Evolutionary conservation across 37 sponge, comb jelly and placozoan genomes (phyloP).

Genomic region (Chondrosia reniformis): DNA sequence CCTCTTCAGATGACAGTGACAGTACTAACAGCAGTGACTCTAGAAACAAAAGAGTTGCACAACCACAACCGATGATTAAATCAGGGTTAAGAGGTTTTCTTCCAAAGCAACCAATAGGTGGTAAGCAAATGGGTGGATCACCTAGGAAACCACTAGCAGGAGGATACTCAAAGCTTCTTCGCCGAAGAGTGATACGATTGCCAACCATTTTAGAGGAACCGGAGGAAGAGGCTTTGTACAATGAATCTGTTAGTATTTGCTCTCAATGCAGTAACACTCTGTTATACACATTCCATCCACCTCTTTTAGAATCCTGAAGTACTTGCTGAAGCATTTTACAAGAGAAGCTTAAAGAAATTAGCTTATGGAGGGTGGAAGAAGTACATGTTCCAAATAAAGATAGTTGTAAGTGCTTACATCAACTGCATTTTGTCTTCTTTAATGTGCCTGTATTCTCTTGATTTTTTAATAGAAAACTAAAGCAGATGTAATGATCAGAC

Average conservation of each 20-base stretch:
- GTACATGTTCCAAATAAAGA: constrained; percentile 46
- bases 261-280: no score
- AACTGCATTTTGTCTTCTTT: not conserved
- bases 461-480: not conserved
- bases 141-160: constrained; percentile 6
- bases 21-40: constrained; percentile 18
- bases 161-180: not conserved
- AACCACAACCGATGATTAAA: not conserved
- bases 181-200: constrained; percentile 5
- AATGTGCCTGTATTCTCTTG: not conserved
- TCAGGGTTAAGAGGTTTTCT: constrained; percentile 6
- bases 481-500: not conserved
- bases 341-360: not conserved
- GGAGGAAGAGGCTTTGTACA: not conserved
- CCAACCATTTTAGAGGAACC: constrained; percentile 13
- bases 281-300: no score
- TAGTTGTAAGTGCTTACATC: constrained; percentile 35
- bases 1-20: constrained; percentile 1
- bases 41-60: not conserved
- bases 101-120: not conserved
- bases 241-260: no score
- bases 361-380: constrained; percentile 43
- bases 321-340: no score
- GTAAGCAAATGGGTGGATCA: not conserved
- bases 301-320: no score